A percentile compares a stretch with the other conserved stretches of the same genome.
These are phyloP conservation scores for Nerophis ophidion DNA, from an alignment of 2,113 vertebrate species.

Conservation along the genomic window DNA sequence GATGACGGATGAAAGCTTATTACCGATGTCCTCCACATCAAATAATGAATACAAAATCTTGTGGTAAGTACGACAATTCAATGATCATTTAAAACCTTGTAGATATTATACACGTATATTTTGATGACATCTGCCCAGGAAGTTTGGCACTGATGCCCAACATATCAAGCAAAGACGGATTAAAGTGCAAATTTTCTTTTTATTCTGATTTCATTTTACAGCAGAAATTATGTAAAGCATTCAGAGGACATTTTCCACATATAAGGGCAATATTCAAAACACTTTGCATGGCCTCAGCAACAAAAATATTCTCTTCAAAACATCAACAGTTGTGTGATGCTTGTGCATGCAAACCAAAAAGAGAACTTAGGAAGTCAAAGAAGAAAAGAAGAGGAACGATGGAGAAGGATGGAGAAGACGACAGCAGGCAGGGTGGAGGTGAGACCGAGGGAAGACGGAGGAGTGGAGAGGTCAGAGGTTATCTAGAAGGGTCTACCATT, in stretches of 20 bases:
- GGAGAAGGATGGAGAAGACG: slow-evolving; percentile 62
- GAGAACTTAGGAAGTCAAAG: slow-evolving; percentile 87
- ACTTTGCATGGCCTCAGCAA: slow-evolving; percentile 99
- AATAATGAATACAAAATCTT: too few relatives aligned
- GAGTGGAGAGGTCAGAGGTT: slow-evolving; percentile 62
- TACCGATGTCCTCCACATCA: too few relatives aligned
- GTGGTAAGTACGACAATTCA: too few relatives aligned
- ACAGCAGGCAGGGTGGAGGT: slow-evolving; percentile 64
- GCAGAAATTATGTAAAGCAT: slow-evolving; percentile 99
- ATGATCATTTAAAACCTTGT: too few relatives aligned
- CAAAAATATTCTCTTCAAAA: slow-evolving; percentile 93
- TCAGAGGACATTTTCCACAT: slow-evolving; percentile 99
- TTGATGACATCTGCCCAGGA: background rate
- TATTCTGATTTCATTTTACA: slow-evolving; percentile 99
- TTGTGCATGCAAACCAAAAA: slow-evolving; percentile 94
- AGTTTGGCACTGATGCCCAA: background rate
- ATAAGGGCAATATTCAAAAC: slow-evolving; percentile 99
- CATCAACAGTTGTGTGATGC: slow-evolving; percentile 99
- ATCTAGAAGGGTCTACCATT: slow-evolving; percentile 75
- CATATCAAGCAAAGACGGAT: slow-evolving; percentile 28
- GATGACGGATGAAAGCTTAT: too few relatives aligned
- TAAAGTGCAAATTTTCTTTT: slow-evolving; percentile 74
- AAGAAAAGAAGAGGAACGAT: slow-evolving; percentile 73
- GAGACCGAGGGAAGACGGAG: slow-evolving; percentile 44
- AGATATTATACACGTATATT: too few relatives aligned